phyloP scores from a whole-genome alignment of 2,888 invertebrate genomes.

The Orchesellides sinensis region DNA sequence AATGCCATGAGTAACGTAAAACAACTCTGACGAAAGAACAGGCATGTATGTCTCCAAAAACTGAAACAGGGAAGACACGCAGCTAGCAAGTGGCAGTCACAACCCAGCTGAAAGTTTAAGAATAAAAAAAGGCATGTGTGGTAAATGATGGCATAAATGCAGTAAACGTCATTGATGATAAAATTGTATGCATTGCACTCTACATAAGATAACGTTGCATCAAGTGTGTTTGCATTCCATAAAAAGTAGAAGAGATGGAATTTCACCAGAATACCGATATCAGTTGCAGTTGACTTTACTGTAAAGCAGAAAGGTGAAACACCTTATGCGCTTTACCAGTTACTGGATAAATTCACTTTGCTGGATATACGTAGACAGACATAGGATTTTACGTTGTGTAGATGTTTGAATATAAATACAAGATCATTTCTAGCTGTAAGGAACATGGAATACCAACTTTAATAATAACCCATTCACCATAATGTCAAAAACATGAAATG shows the following conservation, averaged over 20 bases:
- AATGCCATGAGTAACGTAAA: not conserved
- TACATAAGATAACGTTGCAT: not conserved
- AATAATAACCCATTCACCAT: too few relatives aligned
- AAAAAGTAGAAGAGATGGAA: not conserved
- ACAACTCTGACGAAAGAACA: not conserved
- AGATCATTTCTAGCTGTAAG: too few relatives aligned
- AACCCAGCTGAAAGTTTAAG: not conserved
- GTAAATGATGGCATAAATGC: not conserved
- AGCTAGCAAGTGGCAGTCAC: constrained; percentile 16
- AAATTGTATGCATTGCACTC: not conserved
- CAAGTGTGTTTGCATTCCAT: not conserved
- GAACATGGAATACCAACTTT: too few relatives aligned
- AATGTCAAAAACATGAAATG: too few relatives aligned
- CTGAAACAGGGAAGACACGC: not conserved
- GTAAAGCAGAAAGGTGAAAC: not conserved
- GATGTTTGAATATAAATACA: too few relatives aligned
- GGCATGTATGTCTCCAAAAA: not conserved
- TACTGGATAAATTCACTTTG: not conserved
- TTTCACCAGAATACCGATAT: too few relatives aligned
- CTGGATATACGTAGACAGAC: too few relatives aligned
- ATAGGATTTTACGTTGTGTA: not conserved
- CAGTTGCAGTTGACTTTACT: too few relatives aligned
- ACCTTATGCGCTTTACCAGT: not conserved
- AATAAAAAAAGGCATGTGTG: not conserved
- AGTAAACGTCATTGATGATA: not conserved